Evolutionary conservation across 1,140 invertebrate species (phyloP), one percentile per base, ranked within the genome.

Genomic region (Mycetomoellerius zeteki): DNA sequence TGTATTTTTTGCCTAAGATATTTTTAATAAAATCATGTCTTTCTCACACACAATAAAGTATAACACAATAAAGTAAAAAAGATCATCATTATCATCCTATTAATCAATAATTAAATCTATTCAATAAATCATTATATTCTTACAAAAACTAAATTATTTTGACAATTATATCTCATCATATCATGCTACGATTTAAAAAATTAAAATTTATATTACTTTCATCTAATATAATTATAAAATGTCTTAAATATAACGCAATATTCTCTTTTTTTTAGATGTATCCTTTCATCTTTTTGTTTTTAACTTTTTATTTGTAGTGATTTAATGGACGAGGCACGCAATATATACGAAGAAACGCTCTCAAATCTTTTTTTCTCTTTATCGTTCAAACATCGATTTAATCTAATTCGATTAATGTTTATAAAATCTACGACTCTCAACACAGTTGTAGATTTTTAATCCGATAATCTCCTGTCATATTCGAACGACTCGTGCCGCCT

Each of bases 361-460:
- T 78, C 7, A 19, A 60, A 14, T 27, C 3, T 0, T 69, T 14
- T 14, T 19, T 3, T 8, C 16, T 69, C 47, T 24, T 54, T 3
- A 37, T 24, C 16, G 33, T 19, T 19, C 52, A 8, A 56, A 12
- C 7, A 7, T 56, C 21, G 16, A 69, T 75, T 50, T 50, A 84
- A 75, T n/a, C n/a, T 19, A 33, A 80, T n/a, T 54, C 19, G 19
- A 58, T 81, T 3, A 33, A 71, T 71, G 24, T 69, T 71, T 43
- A 7, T 16, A 81, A 81, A 82, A 82, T 12, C 37, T 50, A 27
- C 2, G 37, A 43, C 37, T 43, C 37, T 37, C 8, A 7, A 43
- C 8, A 3, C 7, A 10, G 5, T 3, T 58, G 16, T n/a, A 71
- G 8, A 43, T 56, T 82, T 58, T 71, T 19, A 43, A 60, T 30